Base-by-base conservation (phyloP, 2,888 invertebrate genomes). In the Nipponacmea schrenckii region DNA sequence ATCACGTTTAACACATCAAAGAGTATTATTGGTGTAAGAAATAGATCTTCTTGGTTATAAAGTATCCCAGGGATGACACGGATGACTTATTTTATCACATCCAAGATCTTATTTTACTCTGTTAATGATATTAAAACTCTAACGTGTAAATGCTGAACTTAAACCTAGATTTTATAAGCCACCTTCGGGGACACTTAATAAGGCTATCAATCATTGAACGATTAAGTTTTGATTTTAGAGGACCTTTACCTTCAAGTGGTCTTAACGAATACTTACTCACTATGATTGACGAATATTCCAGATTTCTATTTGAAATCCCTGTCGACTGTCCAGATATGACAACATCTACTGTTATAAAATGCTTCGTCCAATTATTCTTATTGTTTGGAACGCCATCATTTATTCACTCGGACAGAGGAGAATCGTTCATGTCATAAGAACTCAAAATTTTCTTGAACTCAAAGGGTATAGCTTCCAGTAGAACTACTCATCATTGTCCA, bases 281-380 rank as follows among this genome's bases (percentile, higher is more conserved):
- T 12, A 67, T 80, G n/a, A 68, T 80, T 8, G 80, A 81, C 66
- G 80, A 80, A 56, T 81, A 64, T 46, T 78, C 79, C 0, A 64
- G 76, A 64, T 79, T 76, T 68, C 75, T 78, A 4, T 81, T 81
- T 73, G 77, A n/a, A n/a, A n/a, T n/a, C n/a, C n/a, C 77, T 5
- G 70, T 77, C 15, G n/a, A n/a, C n/a, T n/a, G n/a, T n/a, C n/a
- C n/a, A n/a, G n/a, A n/a, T n/a, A n/a, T n/a, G n/a, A n/a, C n/a
- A n/a, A n/a, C n/a, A n/a, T n/a, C n/a, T n/a, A n/a, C n/a, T n/a
- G n/a, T n/a, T n/a, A n/a, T n/a, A n/a, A n/a, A n/a, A n/a, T n/a
- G n/a, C n/a, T n/a, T n/a, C n/a, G n/a, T n/a, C n/a, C n/a, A n/a
- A n/a, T 14, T 80, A 50, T 81, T 81, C 66, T 31, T 69, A 39